Evolutionary conservation across 1,140 invertebrate genomes (phyloP).

Genomic region (Chionoecetes opilio): DNA sequence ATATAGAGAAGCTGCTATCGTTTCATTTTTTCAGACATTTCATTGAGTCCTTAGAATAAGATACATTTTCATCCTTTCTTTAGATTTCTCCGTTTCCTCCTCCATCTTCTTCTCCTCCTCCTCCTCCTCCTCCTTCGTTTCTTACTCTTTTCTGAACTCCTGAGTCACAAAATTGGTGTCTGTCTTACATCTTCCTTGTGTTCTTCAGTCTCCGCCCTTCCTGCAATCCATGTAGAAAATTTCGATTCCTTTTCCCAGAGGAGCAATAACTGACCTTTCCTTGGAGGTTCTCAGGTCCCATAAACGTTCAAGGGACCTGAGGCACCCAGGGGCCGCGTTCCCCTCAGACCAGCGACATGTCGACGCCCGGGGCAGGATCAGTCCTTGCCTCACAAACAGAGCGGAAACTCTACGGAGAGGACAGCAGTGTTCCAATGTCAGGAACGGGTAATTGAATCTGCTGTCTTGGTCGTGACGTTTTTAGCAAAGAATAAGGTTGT

Average conservation of each 20-base stretch:
- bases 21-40: no score
- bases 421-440: not conserved
- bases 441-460: slow-evolving; percentile 5
- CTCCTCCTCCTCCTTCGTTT: not conserved
- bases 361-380: not conserved
- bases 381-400: not conserved
- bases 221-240: not conserved
- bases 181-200: not conserved
- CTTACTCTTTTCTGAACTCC: not conserved
- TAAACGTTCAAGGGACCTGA: not conserved
- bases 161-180: not conserved
- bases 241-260: not conserved
- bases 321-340: not conserved
- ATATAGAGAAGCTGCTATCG: no score
- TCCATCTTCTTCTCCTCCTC: not conserved
- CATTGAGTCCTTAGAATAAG: no score
- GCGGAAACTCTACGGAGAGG: not conserved
- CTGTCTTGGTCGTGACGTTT: not conserved
- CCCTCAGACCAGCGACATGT: not conserved
- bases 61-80: no score
- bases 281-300: not conserved
- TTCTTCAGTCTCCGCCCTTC: not conserved
- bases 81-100: not conserved
- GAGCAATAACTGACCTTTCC: not conserved
- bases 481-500: not conserved